Evolutionary conservation across 1,140 invertebrate genomes (phyloP).

Genomic region (Zaprionus davidi): DNA sequence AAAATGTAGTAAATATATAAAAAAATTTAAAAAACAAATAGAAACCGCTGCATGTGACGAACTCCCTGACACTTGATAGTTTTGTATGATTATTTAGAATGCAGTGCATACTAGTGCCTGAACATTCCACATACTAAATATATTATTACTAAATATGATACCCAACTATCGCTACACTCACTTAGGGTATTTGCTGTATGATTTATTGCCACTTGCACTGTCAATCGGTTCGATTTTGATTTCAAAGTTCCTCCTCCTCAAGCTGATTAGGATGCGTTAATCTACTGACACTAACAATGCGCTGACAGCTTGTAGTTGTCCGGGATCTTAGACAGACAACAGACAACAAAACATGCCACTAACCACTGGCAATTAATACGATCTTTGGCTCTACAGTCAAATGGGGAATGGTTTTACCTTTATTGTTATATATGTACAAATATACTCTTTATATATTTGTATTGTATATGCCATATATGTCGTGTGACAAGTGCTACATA

Average conservation of each 20-base stretch:
- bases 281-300: background rate
- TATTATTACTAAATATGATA: background rate
- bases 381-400: constrained; percentile 11
- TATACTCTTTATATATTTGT: background rate
- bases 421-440: background rate
- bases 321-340: constrained; percentile 2
- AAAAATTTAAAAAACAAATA: no score
- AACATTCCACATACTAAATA: no score
- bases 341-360: background rate
- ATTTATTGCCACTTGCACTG: background rate
- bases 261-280: constrained; percentile 11
- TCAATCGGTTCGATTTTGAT: background rate
- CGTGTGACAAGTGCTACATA: background rate
- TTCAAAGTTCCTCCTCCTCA: background rate
- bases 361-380: constrained; percentile 18
- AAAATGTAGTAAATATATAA: no score
- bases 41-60: no score
- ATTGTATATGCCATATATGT: background rate
- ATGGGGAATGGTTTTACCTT: background rate
- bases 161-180: background rate
- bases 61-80: no score
- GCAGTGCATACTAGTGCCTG: no score
- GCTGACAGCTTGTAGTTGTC: constrained; percentile 4
- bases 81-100: no score
- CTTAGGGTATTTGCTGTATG: background rate